Percentiles rank a stretch among this genome's conserved stretches.
Evolutionary conservation across 2,113 vertebrate species (phyloP).

Genomic region (Eulemur macaco): DNA sequence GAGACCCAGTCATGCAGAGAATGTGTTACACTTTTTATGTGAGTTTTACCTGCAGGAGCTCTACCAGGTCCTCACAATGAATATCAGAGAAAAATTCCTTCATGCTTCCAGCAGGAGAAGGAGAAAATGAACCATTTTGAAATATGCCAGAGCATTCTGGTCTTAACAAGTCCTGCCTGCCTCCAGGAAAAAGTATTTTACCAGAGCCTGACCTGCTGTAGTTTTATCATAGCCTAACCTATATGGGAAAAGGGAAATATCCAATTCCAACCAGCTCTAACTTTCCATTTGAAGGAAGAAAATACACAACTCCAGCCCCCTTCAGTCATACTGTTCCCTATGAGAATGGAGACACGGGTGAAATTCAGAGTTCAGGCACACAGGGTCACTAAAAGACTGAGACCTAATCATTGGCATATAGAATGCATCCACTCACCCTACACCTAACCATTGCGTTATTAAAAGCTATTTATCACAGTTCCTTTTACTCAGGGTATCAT

Average conservation of each 20-base stretch:
- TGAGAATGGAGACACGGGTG: not conserved
- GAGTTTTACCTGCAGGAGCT: not conserved
- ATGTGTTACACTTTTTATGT: not conserved
- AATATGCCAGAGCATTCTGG: not conserved
- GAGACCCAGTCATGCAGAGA: not conserved
- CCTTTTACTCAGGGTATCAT: not conserved
- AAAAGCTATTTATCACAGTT: not conserved
- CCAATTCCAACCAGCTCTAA: not conserved
- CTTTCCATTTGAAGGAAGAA: not conserved
- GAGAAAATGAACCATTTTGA: not conserved
- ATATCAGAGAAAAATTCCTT: not conserved
- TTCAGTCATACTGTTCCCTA: not conserved
- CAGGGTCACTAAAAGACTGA: not conserved
- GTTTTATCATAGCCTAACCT: not conserved
- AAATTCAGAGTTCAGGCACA: not conserved
- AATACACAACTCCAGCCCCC: not conserved
- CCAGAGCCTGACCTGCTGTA: not conserved
- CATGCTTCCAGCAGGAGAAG: not conserved
- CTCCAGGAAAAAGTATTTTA: not conserved
- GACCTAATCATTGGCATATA: not conserved
- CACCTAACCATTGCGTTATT: not conserved
- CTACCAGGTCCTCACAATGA: not conserved
- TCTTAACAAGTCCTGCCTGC: not conserved
- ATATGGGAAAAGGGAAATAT: not conserved
- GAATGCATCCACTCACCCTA: not conserved